Conservation (phyloP, 2,797 vertebrate species). For the Sebastes nivosus region DNA sequence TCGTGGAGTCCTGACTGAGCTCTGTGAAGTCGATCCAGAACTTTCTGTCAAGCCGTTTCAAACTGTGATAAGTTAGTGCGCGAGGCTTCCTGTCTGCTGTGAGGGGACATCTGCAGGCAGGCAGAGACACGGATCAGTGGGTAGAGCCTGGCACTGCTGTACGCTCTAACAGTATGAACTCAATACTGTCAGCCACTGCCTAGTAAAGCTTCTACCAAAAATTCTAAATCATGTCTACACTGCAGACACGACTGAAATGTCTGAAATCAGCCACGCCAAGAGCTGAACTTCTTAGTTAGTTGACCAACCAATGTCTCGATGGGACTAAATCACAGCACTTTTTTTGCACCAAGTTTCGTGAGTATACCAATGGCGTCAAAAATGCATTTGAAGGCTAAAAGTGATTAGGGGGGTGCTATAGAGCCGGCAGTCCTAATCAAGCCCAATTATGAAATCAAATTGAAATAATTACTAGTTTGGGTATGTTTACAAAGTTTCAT, state of each 20-base stretch:
- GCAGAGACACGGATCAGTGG: neutral
- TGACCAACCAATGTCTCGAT: neutral
- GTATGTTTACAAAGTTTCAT: too few species aligned
- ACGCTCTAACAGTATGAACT: neutral
- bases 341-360: too few species aligned
- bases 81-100: neutral
- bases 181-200: neutral
- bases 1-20: neutral
- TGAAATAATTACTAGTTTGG: too few species aligned
- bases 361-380: neutral
- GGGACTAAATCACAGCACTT: neutral
- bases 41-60: neutral
- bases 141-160: neutral
- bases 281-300: neutral
- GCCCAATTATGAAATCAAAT: too few species aligned
- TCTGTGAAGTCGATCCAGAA: slow-evolving; percentile 13
- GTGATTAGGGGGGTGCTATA: too few species aligned
- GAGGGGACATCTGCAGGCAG: slow-evolving; percentile 19
- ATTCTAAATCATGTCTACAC: neutral
- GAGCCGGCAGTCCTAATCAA: rapidly evolving
- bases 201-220: neutral
- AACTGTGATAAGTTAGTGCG: neutral
- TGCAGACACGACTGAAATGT: neutral
- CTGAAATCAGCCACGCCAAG: neutral
- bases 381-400: neutral